Base-by-base conservation (phyloP, 2,113 vertebrate species). In the Actenoides hombroni region DNA sequence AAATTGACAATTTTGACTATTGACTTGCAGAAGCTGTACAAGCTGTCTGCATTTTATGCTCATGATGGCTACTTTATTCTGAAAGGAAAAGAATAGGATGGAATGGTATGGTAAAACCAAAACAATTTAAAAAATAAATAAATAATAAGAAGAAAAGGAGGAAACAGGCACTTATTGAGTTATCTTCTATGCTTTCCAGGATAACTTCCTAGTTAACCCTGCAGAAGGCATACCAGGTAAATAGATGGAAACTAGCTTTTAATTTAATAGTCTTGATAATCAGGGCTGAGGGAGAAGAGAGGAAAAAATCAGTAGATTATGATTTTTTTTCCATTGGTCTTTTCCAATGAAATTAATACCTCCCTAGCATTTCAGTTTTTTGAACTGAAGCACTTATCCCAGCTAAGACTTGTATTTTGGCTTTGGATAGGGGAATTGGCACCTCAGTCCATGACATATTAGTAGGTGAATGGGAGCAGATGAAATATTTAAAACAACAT, bases 121-220 rank as follows among this genome's bases (percentile, higher is more conserved):
- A 67, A 88, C 3, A 2, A 24, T 31, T 12, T 6, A 25, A 16
- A 13, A n/a, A 28, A 13, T 4, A 8, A 9, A 3, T 8, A 24
- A 10, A 26, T 1, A 64, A 3, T 3, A 4, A 31, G 1, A 10
- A 42, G 2, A 48, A 11, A 13, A 49, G 10, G 11, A 60, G 5
- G 11, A 69, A 57, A 35, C 2, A 39, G 16, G 8, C 6, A 51
- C 4, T 60, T 80, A 26, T 1, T 37, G 19, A 10, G 9, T 59
- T 64, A 35, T 76, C 20, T 76, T 17, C 6, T n/a, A 78, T 39
- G 4, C 40, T 53, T 28, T 28, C 81, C 37, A 69, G 42, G 9
- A 75, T n/a, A 85, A 37, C 10, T 54, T 68, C 54, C 15, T n/a
- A 54, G 42, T 75, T 92, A n/a, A 35, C 16, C 33, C 16, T 69